These are phyloP conservation scores for Ganaspis sp. DNA, from an alignment of 1,140 invertebrate species.

Conservation along the genomic window DNA sequence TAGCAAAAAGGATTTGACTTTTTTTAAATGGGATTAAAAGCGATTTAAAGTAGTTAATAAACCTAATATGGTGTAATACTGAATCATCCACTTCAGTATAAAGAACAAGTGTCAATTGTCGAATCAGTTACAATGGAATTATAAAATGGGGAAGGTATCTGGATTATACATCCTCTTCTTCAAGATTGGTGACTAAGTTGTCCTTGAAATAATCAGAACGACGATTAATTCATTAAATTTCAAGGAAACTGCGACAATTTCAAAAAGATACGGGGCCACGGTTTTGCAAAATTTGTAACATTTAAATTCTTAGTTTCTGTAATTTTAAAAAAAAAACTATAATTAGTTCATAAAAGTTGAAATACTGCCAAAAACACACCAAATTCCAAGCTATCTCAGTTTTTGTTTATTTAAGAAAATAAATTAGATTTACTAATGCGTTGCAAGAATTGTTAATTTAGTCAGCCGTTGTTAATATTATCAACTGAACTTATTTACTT, in stretches of 20 bases:
- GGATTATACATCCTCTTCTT: neutral
- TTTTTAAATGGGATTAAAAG: neutral
- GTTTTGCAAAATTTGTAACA: no score
- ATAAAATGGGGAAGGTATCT: neutral
- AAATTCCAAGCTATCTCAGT: no score
- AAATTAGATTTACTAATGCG: no score
- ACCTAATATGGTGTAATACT: neutral
- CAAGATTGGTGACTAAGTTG: neutral
- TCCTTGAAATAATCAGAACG: slow-evolving; percentile 1
- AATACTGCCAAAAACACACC: no score
- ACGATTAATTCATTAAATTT: slow-evolving; percentile 6
- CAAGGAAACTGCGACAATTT: neutral
- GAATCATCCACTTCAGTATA: slow-evolving; percentile 5
- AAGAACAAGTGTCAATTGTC: slow-evolving; percentile 5
- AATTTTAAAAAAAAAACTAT: no score
- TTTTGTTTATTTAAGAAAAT: no score
- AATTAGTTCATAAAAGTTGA: no score
- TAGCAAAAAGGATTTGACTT: neutral
- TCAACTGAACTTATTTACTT: no score
- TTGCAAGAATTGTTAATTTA: no score
- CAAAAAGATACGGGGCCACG: no score
- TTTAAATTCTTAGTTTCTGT: no score
- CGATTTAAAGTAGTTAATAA: neutral
- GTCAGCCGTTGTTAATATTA: no score
- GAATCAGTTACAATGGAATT: slow-evolving; percentile 10